Conservation (phyloP, 1,140 invertebrate genomes). For the Ladona fulva region DNA sequence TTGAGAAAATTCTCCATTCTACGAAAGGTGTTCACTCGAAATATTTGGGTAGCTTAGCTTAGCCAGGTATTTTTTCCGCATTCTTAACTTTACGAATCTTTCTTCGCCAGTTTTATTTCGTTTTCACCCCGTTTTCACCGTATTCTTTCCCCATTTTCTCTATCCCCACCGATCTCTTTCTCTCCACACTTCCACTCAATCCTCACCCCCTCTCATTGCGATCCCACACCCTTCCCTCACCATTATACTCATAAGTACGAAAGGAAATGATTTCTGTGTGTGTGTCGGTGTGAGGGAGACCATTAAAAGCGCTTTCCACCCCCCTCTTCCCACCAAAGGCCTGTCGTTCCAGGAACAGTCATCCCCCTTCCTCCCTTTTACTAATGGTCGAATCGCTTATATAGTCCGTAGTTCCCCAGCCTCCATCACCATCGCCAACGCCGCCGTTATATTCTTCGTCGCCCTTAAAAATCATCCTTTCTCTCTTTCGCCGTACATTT, state of each 20-base stretch:
- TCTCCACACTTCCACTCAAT: neutral
- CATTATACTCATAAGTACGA: constrained; percentile 2
- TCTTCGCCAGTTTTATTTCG: no score
- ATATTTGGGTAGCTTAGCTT: no score
- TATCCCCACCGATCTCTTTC: neutral
- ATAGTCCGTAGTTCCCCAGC: neutral
- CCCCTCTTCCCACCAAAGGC: neutral
- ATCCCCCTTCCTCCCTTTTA: neutral
- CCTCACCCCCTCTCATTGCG: neutral
- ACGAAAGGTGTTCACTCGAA: no score
- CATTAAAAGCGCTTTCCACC: constrained; percentile 2
- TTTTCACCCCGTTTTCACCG: no score
- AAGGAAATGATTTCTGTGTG: constrained; percentile 6
- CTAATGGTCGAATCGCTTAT: constrained; percentile 9
- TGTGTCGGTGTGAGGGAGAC: neutral
- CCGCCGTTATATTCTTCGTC: neutral
- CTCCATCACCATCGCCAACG: neutral
- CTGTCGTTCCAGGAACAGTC: neutral
- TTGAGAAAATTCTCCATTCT: no score
- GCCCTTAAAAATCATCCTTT: neutral
- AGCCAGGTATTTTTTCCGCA: no score
- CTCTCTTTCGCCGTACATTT: neutral
- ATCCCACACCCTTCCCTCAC: neutral
- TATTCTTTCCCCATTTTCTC: neutral
- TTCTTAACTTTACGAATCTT: no score